phyloP scores from a whole-genome alignment of 1,140 invertebrate genomes.

The Heliconius himera region DNA sequence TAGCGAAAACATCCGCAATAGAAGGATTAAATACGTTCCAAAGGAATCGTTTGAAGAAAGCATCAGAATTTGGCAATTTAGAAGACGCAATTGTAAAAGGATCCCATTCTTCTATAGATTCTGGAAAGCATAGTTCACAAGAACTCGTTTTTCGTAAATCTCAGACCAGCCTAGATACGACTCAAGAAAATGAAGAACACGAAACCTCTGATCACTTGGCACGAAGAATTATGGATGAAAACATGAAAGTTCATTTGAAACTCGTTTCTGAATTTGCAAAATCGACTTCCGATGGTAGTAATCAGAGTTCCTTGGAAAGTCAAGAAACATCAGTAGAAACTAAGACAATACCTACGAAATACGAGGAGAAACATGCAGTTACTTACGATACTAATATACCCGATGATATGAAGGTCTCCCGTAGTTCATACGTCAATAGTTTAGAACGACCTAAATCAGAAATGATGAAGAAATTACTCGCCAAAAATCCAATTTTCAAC shows the following conservation, averaged over 20 bases:
- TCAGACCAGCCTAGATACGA: conserved; percentile 49
- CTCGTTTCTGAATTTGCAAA: conserved; percentile 77
- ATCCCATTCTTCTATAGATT: conserved; percentile 74
- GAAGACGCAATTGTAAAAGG: conserved; percentile 87
- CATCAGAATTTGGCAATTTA: conserved; percentile 88
- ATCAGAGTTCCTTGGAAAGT: conserved; percentile 67
- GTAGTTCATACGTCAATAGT: conserved; percentile 81
- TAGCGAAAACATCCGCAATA: conserved; percentile 82
- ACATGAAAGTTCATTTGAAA: conserved; percentile 76
- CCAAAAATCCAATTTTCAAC: conserved; percentile 79
- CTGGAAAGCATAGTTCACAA: conserved; percentile 64
- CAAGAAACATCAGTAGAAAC: conserved; percentile 51
- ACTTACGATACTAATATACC: conserved; percentile 83
- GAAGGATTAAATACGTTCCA: conserved; percentile 86
- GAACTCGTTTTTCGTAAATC: conserved; percentile 48
- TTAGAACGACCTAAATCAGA: conserved; percentile 82
- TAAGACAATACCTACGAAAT: conserved; percentile 60
- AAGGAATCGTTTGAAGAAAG: conserved; percentile 86
- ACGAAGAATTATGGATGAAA: conserved; percentile 76
- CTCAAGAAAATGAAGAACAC: conserved; percentile 60
- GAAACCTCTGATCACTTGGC: conserved; percentile 78
- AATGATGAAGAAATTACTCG: conserved; percentile 81
- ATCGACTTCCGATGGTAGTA: conserved; percentile 73
- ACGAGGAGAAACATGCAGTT: conserved; percentile 75
- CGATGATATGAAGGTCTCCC: conserved; percentile 83